Percentiles rank a stretch among this genome's conserved stretches.
Evolutionary conservation across 2,797 vertebrate genomes (phyloP).

Genomic region (Poecile montanus): DNA sequence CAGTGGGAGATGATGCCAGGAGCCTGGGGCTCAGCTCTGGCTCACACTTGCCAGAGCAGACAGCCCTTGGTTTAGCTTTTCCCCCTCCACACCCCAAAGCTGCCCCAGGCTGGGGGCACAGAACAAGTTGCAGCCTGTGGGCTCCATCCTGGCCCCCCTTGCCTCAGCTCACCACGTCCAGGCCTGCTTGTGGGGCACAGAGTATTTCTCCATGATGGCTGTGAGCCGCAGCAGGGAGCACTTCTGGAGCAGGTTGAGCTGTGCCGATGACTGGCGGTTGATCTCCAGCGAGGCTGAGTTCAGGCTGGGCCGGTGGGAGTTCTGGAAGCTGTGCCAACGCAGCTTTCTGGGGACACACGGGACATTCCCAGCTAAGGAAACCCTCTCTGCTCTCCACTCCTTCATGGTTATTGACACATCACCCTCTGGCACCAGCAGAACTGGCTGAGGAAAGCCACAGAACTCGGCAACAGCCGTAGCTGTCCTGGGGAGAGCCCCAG

Average conservation of each 20-base stretch:
- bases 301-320: slow-evolving; percentile 86
- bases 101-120: no score
- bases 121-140: fast-evolving
- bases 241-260: slow-evolving; percentile 87
- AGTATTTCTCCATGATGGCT: slow-evolving; percentile 86
- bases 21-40: not conserved
- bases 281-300: slow-evolving; percentile 87
- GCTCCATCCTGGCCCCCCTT: fast-evolving
- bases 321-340: slow-evolving; percentile 90
- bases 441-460: not conserved
- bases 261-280: slow-evolving; percentile 84
- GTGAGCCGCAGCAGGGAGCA: slow-evolving; percentile 85
- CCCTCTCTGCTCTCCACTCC: no score
- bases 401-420: not conserved
- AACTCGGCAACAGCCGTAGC: fast-evolving
- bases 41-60: not conserved
- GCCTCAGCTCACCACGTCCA: slow-evolving; percentile 82
- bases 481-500: not conserved
- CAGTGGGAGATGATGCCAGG: not conserved
- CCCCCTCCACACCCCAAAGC: fast-evolving
- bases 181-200: slow-evolving; percentile 80
- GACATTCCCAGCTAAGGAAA: not conserved
- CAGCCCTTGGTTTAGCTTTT: not conserved
- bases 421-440: not conserved
- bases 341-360: slow-evolving; percentile 77